Evolutionary conservation across 2,888 invertebrate species (phyloP), one percentile per base, ranked within the genome.

Genomic region (Prenolepis imparis): DNA sequence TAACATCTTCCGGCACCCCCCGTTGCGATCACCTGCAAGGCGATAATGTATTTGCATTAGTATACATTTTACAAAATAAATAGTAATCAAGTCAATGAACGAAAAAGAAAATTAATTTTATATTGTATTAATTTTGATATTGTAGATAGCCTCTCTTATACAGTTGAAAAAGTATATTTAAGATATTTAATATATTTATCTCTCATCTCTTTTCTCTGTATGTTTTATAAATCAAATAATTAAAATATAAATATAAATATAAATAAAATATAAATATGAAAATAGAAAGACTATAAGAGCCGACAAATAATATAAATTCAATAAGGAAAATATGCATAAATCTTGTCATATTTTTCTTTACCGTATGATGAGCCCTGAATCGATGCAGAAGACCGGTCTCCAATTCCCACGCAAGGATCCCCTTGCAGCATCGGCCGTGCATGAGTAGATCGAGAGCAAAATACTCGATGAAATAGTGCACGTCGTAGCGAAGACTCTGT

Each of bases 401-500:
- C 73, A 97, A 93, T 92, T 96, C 96, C 93, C 97, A 95, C 21
- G 97, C 97, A 64, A 97, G 95, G 0, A 97, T 96, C 24, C 96
- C 96, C 44, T 94, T 93, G 92, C 96, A 97, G 87, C 95, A 92
- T 12, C 96, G 95, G 0, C 96, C 96, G 41, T 96, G 95, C 96
- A 97, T 96, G n/a, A 97, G 94, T 66, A 97, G 94, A 93, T 97
- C 97, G 84, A 97, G 94, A 9, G 96, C 97, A 91, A 96, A 97
- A 92, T 96, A 97, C 91, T 97, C 97, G 83, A 97, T 95, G 91
- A 97, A 97, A 93, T 97, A 97, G 89, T 96, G 95, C 84, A 97
- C 96, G 90, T 97, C 96, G 93, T 97, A 96, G 88, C 96, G 96
- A 67, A 97, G 95, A 15, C 96, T 96, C 92, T 96, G 96, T 4